A percentile compares a stretch with the other conserved stretches of the same genome.
Evolutionary conservation across 2,888 invertebrate genomes (phyloP).

Genomic region (Theristus sp.): DNA sequence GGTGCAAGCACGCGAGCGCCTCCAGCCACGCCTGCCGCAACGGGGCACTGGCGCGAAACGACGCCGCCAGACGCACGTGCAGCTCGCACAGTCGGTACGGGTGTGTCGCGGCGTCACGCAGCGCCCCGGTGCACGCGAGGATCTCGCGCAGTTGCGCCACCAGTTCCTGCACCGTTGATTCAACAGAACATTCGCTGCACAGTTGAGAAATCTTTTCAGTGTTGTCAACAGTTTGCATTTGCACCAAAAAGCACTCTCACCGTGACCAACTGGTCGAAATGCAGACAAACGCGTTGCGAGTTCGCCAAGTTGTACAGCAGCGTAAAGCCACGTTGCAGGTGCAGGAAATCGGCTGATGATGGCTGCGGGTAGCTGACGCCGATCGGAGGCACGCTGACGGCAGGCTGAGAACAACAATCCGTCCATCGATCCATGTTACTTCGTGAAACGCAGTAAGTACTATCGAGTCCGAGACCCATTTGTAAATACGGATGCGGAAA

Average conservation of each 20-base stretch:
- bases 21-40: conserved; percentile 63
- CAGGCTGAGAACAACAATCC: no score
- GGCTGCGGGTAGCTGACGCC: no score
- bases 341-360: neutral
- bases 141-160: conserved; percentile 81
- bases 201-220: no score
- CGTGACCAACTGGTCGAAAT: conserved; percentile 1
- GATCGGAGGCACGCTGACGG: no score
- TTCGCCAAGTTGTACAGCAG: neutral
- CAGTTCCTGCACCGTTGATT: conserved; percentile 58
- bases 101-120: conserved; percentile 71
- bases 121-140: conserved; percentile 76
- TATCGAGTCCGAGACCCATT: no score
- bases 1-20: conserved; percentile 51
- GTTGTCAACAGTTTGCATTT: no score
- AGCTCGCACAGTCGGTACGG: conserved; percentile 41
- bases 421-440: no score
- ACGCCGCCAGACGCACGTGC: conserved; percentile 36
- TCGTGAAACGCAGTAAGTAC: no score
- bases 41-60: conserved; percentile 62
- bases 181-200: no score
- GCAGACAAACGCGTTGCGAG: neutral
- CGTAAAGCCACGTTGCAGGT: neutral
- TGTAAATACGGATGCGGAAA: no score
- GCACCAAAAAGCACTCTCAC: no score